These are phyloP conservation scores for Turnix velox DNA, from an alignment of 2,113 vertebrate species.

Conservation along the genomic window DNA sequence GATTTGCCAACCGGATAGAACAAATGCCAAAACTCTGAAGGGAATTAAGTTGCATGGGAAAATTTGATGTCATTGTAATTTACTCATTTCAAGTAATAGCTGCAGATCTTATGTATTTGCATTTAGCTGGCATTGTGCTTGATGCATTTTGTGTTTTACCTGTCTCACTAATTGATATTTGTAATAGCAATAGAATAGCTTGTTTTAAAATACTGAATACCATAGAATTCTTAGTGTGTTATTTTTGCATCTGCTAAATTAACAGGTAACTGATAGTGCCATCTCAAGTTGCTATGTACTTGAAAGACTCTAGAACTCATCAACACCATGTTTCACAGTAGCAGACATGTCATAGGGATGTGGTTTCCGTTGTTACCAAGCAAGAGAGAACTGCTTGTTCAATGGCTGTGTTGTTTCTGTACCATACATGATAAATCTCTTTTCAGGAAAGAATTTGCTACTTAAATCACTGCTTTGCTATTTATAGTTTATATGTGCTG, in stretches of 20 bases:
- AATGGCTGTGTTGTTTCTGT: neutral
- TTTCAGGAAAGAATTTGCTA: neutral
- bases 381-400: neutral
- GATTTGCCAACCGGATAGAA: neutral
- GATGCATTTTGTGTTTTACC: neutral
- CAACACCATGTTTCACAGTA: neutral
- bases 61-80: neutral
- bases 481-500: neutral
- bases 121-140: neutral
- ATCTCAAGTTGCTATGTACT: neutral
- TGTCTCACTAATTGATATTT: neutral
- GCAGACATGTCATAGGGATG: neutral
- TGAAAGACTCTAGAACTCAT: neutral
- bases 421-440: neutral
- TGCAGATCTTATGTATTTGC: neutral
- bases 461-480: neutral
- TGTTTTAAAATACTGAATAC: neutral
- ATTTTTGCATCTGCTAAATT: neutral
- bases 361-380: constrained; percentile 24
- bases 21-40: neutral
- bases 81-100: neutral
- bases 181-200: neutral
- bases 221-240: neutral
- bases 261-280: neutral
- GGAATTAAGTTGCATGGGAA: neutral